Conservation (phyloP, 2,113 vertebrate species). For the Equus quagga region DNA sequence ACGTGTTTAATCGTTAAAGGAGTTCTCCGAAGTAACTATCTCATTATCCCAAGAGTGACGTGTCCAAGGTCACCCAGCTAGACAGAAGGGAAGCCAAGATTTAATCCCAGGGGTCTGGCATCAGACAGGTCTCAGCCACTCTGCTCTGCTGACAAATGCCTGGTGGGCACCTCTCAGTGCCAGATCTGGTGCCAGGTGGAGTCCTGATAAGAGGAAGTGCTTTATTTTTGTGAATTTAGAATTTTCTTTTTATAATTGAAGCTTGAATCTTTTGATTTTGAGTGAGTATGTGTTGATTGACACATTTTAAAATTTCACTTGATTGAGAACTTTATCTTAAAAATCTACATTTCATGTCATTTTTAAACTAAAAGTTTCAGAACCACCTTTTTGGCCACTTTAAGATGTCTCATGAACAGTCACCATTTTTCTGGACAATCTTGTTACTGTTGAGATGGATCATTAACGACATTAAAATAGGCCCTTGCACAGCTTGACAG, state of each 20-base stretch:
- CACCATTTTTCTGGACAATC: not conserved
- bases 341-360: not conserved
- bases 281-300: not conserved
- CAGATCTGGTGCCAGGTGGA: not conserved
- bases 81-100: not conserved
- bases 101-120: not conserved
- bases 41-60: not conserved
- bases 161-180: not conserved
- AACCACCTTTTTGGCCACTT: not conserved
- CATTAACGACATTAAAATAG: not conserved
- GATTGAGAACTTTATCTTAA: not conserved
- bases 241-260: conserved; percentile 45
- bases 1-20: not conserved
- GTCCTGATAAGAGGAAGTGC: not conserved
- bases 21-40: not conserved
- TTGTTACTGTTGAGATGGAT: conserved; percentile 5
- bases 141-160: not conserved
- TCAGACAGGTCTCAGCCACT: not conserved
- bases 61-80: not conserved
- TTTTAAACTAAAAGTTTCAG: not conserved
- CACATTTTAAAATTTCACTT: conserved; percentile 14
- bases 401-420: not conserved
- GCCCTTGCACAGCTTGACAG: not conserved
- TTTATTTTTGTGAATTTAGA: conserved; percentile 14
- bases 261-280: not conserved